Base-by-base conservation (phyloP, 2,797 vertebrate species). In the Mycteria americana region DNA sequence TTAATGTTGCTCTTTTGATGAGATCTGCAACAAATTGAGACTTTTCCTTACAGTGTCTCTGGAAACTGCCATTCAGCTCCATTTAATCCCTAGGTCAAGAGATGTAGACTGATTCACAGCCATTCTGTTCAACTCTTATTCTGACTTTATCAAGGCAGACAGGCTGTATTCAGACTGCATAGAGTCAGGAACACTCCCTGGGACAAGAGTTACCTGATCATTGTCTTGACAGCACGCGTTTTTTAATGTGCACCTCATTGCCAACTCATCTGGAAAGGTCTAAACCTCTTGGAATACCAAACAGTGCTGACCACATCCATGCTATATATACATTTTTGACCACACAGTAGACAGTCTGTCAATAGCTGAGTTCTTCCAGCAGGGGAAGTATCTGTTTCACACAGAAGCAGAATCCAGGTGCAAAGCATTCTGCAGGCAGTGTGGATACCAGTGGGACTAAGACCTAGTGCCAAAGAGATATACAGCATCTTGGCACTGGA, bases 211-310 rank as follows among this genome's bases (percentile, higher is more conserved):
- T 56, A 46, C 18, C 41, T 51, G 19, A 69, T 39, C 21, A 35
- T 33, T 78, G 51, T 78, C 37, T 24, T 28, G 24, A 48, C 35
- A 62, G 15, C 37, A 45, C 0, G 0, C 60, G 10, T 6, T 88
- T 8, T 53, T 78, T 9, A 51, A 6, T 6, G 3, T 17, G 22
- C 6, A 41, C 45, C 39, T 90, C 39, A 65, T 85, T 62, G 46
- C 45, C 54, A 19, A 21, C 27, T 81, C 23, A 24, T 73, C 60
- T 37, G 33, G 64, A 63, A 68, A 88, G 11, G 7, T 56, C 50
- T 60, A 69, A 84, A 54, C 18, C 15, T 56, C 50, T 48, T 85
- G 56, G 41, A 94, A 43, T 37, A 56, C 7, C 8, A 80, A 53
- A 74, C 28, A 35, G 24, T 57, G 35, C 30, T 31, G 57, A 64